Evolutionary conservation across 64 coral and sea anemone genomes (phyloP).

Genomic region (Montipora foliosa): DNA sequence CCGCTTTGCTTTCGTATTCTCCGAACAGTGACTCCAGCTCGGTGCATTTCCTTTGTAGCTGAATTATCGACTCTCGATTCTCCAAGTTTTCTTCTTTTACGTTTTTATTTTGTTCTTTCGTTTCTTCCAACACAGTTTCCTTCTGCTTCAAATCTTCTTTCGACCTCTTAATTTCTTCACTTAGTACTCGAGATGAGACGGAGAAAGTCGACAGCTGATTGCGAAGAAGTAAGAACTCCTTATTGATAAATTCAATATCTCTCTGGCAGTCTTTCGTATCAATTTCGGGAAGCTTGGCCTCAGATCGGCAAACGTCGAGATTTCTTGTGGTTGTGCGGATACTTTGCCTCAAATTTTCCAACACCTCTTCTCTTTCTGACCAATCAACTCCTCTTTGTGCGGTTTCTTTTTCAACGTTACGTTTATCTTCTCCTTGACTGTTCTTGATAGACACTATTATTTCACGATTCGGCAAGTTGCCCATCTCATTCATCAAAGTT

Average conservation of each 20-base stretch:
- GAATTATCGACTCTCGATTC: conserved; percentile 57
- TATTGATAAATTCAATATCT: conserved; percentile 86
- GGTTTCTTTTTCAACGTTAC: conserved; percentile 27
- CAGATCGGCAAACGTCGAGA: conserved; percentile 72
- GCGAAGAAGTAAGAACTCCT: conserved; percentile 79
- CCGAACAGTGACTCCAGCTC: conserved; percentile 74
- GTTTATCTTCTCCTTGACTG: conserved; percentile 23
- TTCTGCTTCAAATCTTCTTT: conserved; percentile 75
- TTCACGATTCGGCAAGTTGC: conserved; percentile 57
- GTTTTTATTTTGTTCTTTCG: conserved; percentile 42
- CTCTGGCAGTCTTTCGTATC: conserved; percentile 80
- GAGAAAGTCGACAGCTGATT: conserved; percentile 76
- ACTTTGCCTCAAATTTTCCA: conserved; percentile 70
- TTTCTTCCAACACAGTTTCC: conserved; percentile 64
- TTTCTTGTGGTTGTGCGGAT: conserved; percentile 77
- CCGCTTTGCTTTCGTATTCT: conserved; percentile 83
- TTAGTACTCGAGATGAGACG: conserved; percentile 55
- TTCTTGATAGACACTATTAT: conserved; percentile 55
- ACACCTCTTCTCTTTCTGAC: conserved; percentile 57
- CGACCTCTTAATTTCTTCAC: conserved; percentile 69
- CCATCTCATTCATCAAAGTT: conserved; percentile 76
- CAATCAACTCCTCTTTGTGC: conserved; percentile 41
- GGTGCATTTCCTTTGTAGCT: conserved; percentile 60
- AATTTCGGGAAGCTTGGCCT: conserved; percentile 70
- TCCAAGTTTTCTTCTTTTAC: conserved; percentile 73